Evolutionary conservation across 2,888 invertebrate species (phyloP).

Genomic region (Dascillus cervinus): DNA sequence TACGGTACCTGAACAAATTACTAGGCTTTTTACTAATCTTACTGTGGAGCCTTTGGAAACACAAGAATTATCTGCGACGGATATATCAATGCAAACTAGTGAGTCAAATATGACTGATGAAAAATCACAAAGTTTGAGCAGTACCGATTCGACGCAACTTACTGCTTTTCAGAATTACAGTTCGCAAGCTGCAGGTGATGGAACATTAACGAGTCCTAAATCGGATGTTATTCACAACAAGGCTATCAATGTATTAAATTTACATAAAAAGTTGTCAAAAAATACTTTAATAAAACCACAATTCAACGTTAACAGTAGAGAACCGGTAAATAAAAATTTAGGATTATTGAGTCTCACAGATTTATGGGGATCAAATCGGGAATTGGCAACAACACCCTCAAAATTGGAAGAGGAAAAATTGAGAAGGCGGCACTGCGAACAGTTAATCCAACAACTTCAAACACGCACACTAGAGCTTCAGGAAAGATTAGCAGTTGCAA

Average conservation of each 20-base stretch:
- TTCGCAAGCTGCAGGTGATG: constrained; percentile 12
- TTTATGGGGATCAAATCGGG: constrained; percentile 49
- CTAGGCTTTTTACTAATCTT: too few relatives aligned
- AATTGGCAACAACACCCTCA: constrained; percentile 25
- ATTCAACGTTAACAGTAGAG: constrained; percentile 2
- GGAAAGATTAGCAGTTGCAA: constrained; percentile 70
- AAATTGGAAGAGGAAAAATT: constrained; percentile 70
- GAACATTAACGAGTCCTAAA: constrained; percentile 11
- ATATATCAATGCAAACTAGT: constrained; percentile 4
- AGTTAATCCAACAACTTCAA: constrained; percentile 66
- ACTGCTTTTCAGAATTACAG: constrained; percentile 24
- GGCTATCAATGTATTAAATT: constrained; percentile 26
- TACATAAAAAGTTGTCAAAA: constrained; percentile 23
- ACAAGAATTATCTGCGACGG: constrained; percentile 4
- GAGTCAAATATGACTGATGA: constrained; percentile 8
- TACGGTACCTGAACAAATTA: too few relatives aligned
- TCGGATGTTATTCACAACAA: constrained; percentile 19
- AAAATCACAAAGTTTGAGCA: constrained; percentile 15
- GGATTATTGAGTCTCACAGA: constrained; percentile 51
- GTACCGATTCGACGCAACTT: constrained; percentile 28
- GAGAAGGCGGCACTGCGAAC: constrained; percentile 72
- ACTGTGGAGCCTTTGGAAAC: too few relatives aligned
- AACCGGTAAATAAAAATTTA: constrained; percentile 18
- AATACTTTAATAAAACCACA: constrained; percentile 1
- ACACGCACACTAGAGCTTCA: constrained; percentile 66